Evolutionary conservation across 2,113 vertebrate species (phyloP).

Genomic region (Neolamprologus longior): DNA sequence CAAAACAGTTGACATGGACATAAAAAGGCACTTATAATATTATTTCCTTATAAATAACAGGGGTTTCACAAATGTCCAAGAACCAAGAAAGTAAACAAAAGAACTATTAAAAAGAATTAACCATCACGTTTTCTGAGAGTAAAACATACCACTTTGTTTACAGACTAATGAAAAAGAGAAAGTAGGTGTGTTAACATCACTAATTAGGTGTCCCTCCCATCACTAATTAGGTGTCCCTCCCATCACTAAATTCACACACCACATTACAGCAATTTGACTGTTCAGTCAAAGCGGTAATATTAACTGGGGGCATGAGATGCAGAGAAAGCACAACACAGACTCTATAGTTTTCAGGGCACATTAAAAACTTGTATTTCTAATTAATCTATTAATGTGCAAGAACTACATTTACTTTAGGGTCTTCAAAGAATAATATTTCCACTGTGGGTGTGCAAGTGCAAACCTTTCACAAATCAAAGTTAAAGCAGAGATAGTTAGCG

Average conservation of each 20-base stretch:
- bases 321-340: background rate
- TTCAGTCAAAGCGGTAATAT: background rate
- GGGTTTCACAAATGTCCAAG: background rate
- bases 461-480: background rate
- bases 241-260: background rate
- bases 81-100: background rate
- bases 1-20: background rate
- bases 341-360: background rate
- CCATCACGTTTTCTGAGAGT: background rate
- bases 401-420: background rate
- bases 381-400: background rate
- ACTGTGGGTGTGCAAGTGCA: background rate
- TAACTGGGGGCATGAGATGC: background rate
- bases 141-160: background rate
- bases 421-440: background rate
- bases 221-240: background rate
- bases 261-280: background rate
- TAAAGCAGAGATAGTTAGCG: background rate
- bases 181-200: background rate
- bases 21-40: background rate
- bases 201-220: background rate
- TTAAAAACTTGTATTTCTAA: background rate
- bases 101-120: background rate
- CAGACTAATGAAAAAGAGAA: background rate
- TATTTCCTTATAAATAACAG: background rate